Percentiles rank a stretch among this genome's conserved stretches.
phyloP scores from a whole-genome alignment of 2,888 invertebrate genomes.

The Scaptomyza reducta region DNA sequence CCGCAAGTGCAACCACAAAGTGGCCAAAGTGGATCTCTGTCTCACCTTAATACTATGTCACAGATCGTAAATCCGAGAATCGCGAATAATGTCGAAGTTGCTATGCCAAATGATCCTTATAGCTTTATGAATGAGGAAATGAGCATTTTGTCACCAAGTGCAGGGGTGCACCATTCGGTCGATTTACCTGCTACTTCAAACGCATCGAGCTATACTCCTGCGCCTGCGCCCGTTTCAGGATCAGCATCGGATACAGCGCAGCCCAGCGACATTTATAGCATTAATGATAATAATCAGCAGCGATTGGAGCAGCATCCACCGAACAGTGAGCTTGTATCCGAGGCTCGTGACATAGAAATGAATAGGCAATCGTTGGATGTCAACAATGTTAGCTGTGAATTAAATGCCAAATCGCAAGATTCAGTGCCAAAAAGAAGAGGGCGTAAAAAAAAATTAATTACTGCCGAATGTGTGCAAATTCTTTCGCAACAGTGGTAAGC shows the following conservation, averaged over 20 bases:
- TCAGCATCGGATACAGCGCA: slow-evolving; percentile 23
- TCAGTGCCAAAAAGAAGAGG: slow-evolving; percentile 91
- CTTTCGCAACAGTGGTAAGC: slow-evolving; percentile 51
- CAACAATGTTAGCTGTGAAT: slow-evolving; percentile 17
- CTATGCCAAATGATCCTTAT: slow-evolving; percentile 87
- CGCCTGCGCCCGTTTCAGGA: slow-evolving; percentile 12
- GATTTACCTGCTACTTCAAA: slow-evolving; percentile 21
- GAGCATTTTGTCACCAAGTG: slow-evolving; percentile 66
- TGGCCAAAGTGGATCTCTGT: slow-evolving; percentile 7
- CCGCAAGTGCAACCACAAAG: slow-evolving; percentile 15
- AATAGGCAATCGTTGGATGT: slow-evolving; percentile 25
- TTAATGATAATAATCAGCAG: slow-evolving; percentile 44
- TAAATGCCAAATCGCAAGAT: slow-evolving; percentile 9
- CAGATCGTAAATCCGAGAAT: slow-evolving; percentile 22
- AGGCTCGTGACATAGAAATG: slow-evolving; percentile 18
- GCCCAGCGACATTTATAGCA: slow-evolving; percentile 30
- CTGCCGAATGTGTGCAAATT: slow-evolving; percentile 27
- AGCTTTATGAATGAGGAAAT: slow-evolving; percentile 93
- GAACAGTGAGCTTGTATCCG: slow-evolving; percentile 12
- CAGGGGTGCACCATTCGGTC: slow-evolving; percentile 5
- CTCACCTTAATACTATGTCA: slow-evolving; percentile 12
- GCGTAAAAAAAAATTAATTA: slow-evolving; percentile 91
- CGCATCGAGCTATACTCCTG: slow-evolving; percentile 28
- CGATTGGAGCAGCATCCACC: slow-evolving; percentile 16
- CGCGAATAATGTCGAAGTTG: slow-evolving; percentile 26